Percentiles rank a stretch among this genome's conserved stretches.
Conservation (phyloP, 2,888 invertebrate species). For the Zygothrica quintamaculata region DNA sequence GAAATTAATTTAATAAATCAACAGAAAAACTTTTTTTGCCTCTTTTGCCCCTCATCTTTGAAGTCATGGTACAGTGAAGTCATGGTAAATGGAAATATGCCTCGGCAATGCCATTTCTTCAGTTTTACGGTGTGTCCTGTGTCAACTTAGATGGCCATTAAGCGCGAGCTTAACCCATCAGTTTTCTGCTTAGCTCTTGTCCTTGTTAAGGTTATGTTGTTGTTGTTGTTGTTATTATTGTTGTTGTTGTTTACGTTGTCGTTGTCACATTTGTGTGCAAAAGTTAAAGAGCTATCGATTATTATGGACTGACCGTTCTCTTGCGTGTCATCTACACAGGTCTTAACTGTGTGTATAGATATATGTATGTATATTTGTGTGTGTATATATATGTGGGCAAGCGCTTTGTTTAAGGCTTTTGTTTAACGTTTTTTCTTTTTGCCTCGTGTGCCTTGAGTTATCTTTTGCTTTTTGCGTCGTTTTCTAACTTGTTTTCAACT, state of each 20-base stretch:
- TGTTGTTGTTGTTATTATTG: constrained; percentile 14
- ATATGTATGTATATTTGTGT: constrained; percentile 1
- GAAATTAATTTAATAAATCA: constrained; percentile 82
- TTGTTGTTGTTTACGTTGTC: background rate
- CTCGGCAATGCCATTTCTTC: constrained; percentile 24
- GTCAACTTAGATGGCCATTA: constrained; percentile 74
- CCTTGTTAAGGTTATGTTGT: background rate
- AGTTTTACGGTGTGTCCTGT: constrained; percentile 39
- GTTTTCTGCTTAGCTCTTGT: background rate
- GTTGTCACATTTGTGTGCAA: constrained; percentile 33
- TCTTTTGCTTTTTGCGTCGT: constrained; percentile 18
- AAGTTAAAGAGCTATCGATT: constrained; percentile 76
- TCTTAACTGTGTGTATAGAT: background rate
- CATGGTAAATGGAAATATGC: background rate
- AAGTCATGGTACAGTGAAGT: too few relatives aligned
- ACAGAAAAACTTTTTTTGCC: constrained; percentile 73
- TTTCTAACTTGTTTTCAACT: constrained; percentile 46
- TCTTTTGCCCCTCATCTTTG: constrained; percentile 25
- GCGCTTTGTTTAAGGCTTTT: constrained; percentile 44
- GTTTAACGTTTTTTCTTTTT: constrained; percentile 32
- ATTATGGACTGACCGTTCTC: constrained; percentile 39
- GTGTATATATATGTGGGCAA: constrained; percentile 1
- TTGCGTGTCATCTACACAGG: background rate
- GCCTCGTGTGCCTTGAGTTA: constrained; percentile 19
- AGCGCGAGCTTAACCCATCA: constrained; percentile 76